Percentiles rank a stretch among this genome's conserved stretches.
These are phyloP conservation scores for Serilophus lunatus DNA, from an alignment of 2,113 vertebrate species.

Conservation along the genomic window DNA sequence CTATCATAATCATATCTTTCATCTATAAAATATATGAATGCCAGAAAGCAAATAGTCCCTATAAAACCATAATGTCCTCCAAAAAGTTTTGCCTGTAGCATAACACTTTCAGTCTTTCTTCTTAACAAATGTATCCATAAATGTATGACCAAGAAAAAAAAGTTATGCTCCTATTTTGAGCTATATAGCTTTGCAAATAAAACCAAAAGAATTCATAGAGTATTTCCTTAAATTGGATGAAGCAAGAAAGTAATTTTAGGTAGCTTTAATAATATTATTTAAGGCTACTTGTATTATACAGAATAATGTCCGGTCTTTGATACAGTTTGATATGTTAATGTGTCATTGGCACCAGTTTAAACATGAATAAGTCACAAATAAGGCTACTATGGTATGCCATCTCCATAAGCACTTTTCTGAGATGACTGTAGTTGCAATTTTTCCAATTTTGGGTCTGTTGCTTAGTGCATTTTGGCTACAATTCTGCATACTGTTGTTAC, in stretches of 20 bases:
- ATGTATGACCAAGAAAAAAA: not conserved
- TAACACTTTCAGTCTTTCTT: not conserved
- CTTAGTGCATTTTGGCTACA: not conserved
- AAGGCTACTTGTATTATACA: not conserved
- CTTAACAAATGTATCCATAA: not conserved
- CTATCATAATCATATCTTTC: not conserved
- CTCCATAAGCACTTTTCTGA: not conserved
- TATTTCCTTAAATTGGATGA: slow-evolving; percentile 36
- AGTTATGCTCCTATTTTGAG: not conserved
- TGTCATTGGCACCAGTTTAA: not conserved
- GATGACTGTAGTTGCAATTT: not conserved
- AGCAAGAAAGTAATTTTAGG: slow-evolving; percentile 57
- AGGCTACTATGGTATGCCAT: not conserved
- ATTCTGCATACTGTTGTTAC: not conserved
- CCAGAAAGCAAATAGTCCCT: not conserved
- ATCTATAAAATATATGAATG: not conserved
- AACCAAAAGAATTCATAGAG: not conserved
- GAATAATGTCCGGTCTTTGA: slow-evolving; percentile 18
- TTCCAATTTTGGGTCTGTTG: not conserved
- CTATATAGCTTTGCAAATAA: slow-evolving; percentile 36
- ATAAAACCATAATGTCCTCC: not conserved
- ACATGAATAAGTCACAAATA: not conserved
- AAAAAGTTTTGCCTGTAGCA: not conserved
- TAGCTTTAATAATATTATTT: slow-evolving; percentile 45
- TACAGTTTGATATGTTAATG: not conserved